Base-by-base conservation (phyloP, 2,888 invertebrate species). In the Sarcophaga subvicina region DNA sequence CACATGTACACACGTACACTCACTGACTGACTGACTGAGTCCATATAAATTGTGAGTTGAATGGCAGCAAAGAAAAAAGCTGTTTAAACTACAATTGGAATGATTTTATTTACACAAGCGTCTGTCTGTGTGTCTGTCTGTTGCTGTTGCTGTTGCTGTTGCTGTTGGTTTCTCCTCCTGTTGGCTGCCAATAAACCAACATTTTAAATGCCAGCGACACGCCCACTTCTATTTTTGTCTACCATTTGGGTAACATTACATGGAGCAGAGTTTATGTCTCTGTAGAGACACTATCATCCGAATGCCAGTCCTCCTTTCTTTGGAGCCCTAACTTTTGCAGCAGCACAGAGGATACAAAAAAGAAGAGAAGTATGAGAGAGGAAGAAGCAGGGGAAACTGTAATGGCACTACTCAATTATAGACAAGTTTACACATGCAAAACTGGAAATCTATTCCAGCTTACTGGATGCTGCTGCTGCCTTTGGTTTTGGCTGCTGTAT, bases 121-220 rank as follows among this genome's bases (percentile, higher is more conserved):
- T 37, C 47, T 70, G 62, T 54, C 70, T 83, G 69, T 14, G 60
- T 63, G 17, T 80, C 69, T 77, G 67, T 45, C 45, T 64, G 79
- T 63, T 6, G 54, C 6, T 37, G 60, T 60, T 12, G 37, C 8
- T 37, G 37, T 6, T 27, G 27, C 1, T 67, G 17, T 49, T 22
- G 67, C 14, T 62, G 10, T 66, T 54, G 27, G 49, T 80, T 71
- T 81, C 70, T 85, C 71, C 79, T 66, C 63, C 77, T 84, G 62
- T 81, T 87, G 87, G 81, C 87, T 84, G 87, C 79, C 87, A 84
- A 87, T 87, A 84, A 87, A 87, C 81, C 84, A 84, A 84, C 76
- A 80, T 76, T 80, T 73, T 80, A 80, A 84, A 76, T 49, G 62
- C 62, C 22, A 76, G 45, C 71, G 76, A 87, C 87, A 87, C 87